Evolutionary conservation across 2,888 invertebrate species (phyloP).

Genomic region (Pyrrhopygopsis socrates): DNA sequence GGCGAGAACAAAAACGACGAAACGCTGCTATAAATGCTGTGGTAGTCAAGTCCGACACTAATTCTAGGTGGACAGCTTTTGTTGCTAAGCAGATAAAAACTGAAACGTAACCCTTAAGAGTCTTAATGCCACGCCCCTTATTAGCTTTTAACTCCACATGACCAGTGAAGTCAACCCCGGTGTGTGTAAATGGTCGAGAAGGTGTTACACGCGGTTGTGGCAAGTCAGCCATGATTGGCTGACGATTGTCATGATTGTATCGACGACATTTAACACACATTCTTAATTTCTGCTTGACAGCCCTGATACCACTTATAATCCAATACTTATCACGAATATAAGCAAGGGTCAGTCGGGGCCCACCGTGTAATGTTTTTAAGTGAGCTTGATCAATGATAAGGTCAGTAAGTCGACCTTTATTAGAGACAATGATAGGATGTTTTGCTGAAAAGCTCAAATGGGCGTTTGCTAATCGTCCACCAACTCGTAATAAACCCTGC

Average conservation of each 20-base stretch:
- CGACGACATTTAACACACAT: constrained; percentile 54
- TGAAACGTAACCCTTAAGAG: not conserved
- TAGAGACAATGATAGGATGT: constrained; percentile 33
- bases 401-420: constrained; percentile 33
- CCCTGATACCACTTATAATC: constrained; percentile 52
- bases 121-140: constrained; percentile 44
- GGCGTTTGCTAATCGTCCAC: constrained; percentile 38
- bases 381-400: constrained; percentile 64
- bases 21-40: not conserved
- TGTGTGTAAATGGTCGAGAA: constrained; percentile 44
- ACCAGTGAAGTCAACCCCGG: constrained; percentile 60
- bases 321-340: constrained; percentile 51
- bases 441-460: constrained; percentile 10
- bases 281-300: constrained; percentile 45
- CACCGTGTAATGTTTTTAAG: constrained; percentile 30
- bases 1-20: not conserved
- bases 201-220: constrained; percentile 54
- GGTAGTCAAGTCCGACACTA: not conserved
- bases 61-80: not conserved
- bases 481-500: constrained; percentile 36
- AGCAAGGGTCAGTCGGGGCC: constrained; percentile 45
- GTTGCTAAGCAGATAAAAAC: not conserved
- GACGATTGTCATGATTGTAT: constrained; percentile 24
- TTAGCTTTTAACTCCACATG: constrained; percentile 38
- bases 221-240: constrained; percentile 59